Evolutionary conservation across 2,797 vertebrate genomes (phyloP).

Genomic region (Enoplosus armatus): DNA sequence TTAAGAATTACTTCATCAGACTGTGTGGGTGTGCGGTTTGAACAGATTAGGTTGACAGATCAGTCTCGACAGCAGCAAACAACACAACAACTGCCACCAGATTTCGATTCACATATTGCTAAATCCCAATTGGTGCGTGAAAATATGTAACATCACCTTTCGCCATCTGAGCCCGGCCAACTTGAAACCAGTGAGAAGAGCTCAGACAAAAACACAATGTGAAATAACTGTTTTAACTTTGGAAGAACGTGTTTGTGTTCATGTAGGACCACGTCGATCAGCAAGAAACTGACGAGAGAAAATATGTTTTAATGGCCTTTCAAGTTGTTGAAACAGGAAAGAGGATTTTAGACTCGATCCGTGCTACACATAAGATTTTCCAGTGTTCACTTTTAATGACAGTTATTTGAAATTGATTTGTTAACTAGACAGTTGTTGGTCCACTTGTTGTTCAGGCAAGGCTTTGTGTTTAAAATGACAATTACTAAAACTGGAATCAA

Average conservation of each 20-base stretch:
- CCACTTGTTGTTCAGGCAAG: not conserved
- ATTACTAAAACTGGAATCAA: not conserved
- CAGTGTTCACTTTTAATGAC: not conserved
- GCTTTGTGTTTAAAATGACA: not conserved
- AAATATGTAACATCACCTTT: not conserved
- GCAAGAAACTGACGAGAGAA: not conserved
- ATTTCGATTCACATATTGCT: not conserved
- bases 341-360: not conserved
- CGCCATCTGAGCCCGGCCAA: not conserved
- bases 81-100: not conserved
- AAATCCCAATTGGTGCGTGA: not conserved
- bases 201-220: not conserved
- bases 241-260: not conserved
- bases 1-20: not conserved
- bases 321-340: not conserved
- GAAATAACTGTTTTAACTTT: not conserved
- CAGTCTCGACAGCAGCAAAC: not conserved
- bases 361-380: not conserved
- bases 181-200: not conserved
- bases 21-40: no score
- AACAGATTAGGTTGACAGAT: not conserved
- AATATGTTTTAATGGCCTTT: not conserved
- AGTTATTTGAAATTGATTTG: not conserved
- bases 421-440: not conserved
- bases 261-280: not conserved